Conservation (phyloP, 2,888 invertebrate genomes). For the Caenorhabditis wallacei region DNA sequence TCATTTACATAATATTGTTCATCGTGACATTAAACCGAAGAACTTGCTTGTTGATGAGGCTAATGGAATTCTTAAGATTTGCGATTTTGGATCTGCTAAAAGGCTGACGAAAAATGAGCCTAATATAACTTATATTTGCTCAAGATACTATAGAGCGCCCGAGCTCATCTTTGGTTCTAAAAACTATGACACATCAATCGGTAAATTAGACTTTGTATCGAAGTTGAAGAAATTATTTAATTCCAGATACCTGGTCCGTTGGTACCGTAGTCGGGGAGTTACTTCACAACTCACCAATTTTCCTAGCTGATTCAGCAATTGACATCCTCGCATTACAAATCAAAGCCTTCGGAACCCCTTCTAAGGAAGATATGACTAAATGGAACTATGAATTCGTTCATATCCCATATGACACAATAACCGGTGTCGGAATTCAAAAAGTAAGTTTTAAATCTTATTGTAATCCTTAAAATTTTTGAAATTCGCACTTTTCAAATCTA, state of each 20-base stretch:
- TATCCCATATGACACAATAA: slow-evolving; percentile 53
- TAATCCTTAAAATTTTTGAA: neutral
- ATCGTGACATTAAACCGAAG: slow-evolving; percentile 72
- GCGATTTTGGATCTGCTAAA: slow-evolving; percentile 79
- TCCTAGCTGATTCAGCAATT: slow-evolving; percentile 50
- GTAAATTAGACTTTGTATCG: too few relatives aligned
- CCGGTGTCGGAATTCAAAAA: slow-evolving; percentile 60
- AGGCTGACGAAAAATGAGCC: slow-evolving; percentile 56
- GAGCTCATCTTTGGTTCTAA: slow-evolving; percentile 73
- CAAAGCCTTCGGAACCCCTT: slow-evolving; percentile 67
- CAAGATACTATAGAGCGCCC: slow-evolving; percentile 77
- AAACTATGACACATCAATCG: slow-evolving; percentile 60
- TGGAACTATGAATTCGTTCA: slow-evolving; percentile 48
- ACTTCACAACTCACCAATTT: slow-evolving; percentile 57
- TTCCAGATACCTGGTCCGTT: slow-evolving; percentile 72
- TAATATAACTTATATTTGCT: slow-evolving; percentile 72
- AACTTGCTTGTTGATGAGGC: slow-evolving; percentile 76
- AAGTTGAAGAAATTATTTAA: too few relatives aligned
- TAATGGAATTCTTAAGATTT: slow-evolving; percentile 75
- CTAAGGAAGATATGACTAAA: slow-evolving; percentile 60
- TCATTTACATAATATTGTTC: slow-evolving; percentile 65
- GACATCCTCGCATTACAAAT: slow-evolving; percentile 60
- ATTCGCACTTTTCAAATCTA: neutral
- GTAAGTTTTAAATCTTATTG: slow-evolving; percentile 20
- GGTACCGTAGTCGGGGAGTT: slow-evolving; percentile 73